Base-by-base conservation (phyloP, 2,113 vertebrate species). In the Manacus vitellinus region DNA sequence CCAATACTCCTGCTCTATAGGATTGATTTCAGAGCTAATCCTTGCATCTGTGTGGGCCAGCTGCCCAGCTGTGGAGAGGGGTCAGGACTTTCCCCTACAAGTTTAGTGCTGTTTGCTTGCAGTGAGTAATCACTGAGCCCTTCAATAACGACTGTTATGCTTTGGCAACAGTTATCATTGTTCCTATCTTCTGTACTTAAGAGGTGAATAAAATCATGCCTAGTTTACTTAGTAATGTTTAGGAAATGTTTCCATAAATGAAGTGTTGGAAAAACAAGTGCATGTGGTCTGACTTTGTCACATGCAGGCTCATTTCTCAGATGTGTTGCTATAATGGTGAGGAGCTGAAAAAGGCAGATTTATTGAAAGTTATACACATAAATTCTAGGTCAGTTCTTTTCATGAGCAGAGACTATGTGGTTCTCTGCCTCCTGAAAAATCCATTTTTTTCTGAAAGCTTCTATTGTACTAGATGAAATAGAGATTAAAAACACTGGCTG, bases 401-500 rank as follows among this genome's bases (percentile, higher is more conserved):
- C 81, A 79, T 65, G 62, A 94, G 44, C 13, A 67, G 62, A 95
- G 76, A 59, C 30, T 95, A 78, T 63, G 12, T 88, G 35, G 93
- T 89, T 91, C 86, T 97, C 70, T 80, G 78, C 79, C 95, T 95
- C 43, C 77, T 94, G 70, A 86, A 96, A 98, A 98, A 96, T 87
- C 61, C 37, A 37, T 80, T 97, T 96, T 61, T 77, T 94, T 72
- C 85, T 97, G 87, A 96, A 97, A 97, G 93, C 85, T 96, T 96
- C 97, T 76, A 89, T 95, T 97, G 91, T 92, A 58, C 56, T 85
- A 87, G 95, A 93, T 79, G 89, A 94, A 93, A 82, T 41, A 76
- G 83, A 97, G 94, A 96, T 97, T 98, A 97, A 95, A 97, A 96
- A 74, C 73, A 92, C 88, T 88, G 94, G 97, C 94, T 97, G 86